Conservation (phyloP, 2,888 invertebrate genomes). For the Diploptera punctata region DNA sequence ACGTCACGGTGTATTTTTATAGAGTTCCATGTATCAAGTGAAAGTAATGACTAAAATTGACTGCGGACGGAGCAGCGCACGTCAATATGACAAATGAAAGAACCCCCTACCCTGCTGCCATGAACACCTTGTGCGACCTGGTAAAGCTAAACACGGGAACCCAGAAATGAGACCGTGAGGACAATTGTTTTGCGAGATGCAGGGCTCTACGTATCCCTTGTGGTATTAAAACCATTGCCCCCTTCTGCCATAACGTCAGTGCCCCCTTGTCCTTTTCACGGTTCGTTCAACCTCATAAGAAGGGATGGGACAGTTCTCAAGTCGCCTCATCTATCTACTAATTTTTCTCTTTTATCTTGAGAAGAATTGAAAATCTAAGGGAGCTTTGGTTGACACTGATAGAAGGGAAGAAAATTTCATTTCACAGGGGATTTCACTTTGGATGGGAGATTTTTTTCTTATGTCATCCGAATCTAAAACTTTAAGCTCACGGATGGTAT, state of each 20-base stretch:
- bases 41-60: no score
- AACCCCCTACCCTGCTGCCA: not conserved
- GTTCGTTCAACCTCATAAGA: constrained; percentile 28
- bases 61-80: not conserved
- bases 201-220: constrained; percentile 7
- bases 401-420: constrained; percentile 21
- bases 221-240: constrained; percentile 24
- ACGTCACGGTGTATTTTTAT: no score
- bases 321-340: constrained; percentile 25
- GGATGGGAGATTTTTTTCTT: no score
- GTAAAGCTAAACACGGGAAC: constrained; percentile 29
- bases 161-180: constrained; percentile 36
- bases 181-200: constrained; percentile 6
- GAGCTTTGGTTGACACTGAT: not conserved
- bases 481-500: no score
- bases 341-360: constrained; percentile 20
- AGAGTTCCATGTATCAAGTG: no score
- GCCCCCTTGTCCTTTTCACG: constrained; percentile 40
- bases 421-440: constrained; percentile 19
- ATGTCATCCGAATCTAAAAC: not conserved
- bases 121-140: constrained; percentile 17
- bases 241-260: not conserved
- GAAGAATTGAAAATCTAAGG: constrained; percentile 21
- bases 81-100: no score
- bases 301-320: constrained; percentile 24